Conservation (phyloP, 2,797 vertebrate genomes). For the Hirundo rustica region DNA sequence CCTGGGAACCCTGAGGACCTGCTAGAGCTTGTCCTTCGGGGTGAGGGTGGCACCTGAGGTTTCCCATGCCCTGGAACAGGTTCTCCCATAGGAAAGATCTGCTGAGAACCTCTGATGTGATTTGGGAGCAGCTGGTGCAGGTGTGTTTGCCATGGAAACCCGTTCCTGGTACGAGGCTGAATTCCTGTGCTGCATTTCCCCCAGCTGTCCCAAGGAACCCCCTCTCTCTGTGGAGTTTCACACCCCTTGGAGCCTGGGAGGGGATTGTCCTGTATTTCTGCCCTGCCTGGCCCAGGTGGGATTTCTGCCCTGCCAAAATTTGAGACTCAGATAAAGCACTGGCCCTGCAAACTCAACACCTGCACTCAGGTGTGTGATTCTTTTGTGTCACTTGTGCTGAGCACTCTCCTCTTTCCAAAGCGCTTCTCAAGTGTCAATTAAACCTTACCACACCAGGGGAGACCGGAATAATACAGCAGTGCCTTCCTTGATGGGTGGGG, state of each 20-base stretch:
- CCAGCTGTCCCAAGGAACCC: neutral
- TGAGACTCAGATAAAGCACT: neutral
- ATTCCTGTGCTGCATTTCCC: neutral
- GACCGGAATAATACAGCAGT: rapidly evolving
- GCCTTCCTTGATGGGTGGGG: neutral
- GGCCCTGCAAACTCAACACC: neutral
- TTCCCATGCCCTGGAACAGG: neutral
- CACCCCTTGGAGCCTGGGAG: neutral
- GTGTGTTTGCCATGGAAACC: neutral
- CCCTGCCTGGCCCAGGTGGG: neutral
- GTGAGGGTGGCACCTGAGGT: neutral
- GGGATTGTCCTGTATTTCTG: neutral
- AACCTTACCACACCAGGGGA: neutral
- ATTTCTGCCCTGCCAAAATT: neutral
- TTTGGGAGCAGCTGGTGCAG: neutral
- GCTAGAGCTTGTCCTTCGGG: neutral
- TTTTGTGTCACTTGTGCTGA: neutral
- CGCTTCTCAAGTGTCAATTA: neutral
- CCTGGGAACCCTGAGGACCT: neutral
- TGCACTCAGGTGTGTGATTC: neutral
- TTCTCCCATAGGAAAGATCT: neutral
- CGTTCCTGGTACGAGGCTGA: neutral
- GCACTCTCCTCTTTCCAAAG: neutral
- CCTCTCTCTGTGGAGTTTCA: neutral
- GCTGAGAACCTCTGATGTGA: neutral